phyloP scores from a whole-genome alignment of 1,140 invertebrate species.

The Cherax quadricarinatus region DNA sequence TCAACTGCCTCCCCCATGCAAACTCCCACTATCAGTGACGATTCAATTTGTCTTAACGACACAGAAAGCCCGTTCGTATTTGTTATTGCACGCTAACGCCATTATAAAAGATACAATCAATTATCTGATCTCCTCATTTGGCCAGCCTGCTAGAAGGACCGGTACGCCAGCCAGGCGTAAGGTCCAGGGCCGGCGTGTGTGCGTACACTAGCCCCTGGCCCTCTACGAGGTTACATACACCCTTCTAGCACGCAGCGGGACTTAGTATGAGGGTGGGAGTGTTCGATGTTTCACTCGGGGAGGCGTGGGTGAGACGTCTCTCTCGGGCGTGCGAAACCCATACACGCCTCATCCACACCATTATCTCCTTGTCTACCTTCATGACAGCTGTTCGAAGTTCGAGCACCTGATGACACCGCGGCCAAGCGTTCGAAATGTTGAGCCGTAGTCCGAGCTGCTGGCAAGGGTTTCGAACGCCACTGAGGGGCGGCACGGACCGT shows the following conservation, averaged over 20 bases:
- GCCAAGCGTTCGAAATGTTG: neutral
- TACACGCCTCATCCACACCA: too few relatives aligned
- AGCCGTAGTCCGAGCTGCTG: neutral
- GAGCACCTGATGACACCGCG: neutral
- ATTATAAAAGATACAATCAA: slow-evolving; percentile 70
- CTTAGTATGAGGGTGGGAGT: slow-evolving; percentile 58
- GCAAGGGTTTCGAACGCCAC: slow-evolving; percentile 5
- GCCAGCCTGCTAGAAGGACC: neutral
- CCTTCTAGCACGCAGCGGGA: slow-evolving; percentile 46
- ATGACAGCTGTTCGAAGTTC: too few relatives aligned
- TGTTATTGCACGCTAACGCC: slow-evolving; percentile 67
- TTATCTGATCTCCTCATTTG: slow-evolving; percentile 65
- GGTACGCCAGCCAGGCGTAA: neutral
- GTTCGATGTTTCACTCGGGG: slow-evolving; percentile 46
- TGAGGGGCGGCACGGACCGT: slow-evolving; percentile 30
- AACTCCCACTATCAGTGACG: slow-evolving; percentile 56
- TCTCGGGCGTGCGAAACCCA: neutral
- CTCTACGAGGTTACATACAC: slow-evolving; percentile 4
- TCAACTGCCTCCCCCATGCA: slow-evolving; percentile 2
- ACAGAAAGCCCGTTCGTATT: slow-evolving; percentile 58
- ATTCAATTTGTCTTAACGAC: slow-evolving; percentile 68
- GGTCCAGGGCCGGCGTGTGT: neutral
- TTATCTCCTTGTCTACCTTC: too few relatives aligned
- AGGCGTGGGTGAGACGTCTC: too few relatives aligned
- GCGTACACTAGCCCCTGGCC: slow-evolving; percentile 1